Percentiles rank a stretch among this genome's conserved stretches.
Evolutionary conservation across 1,140 invertebrate genomes (phyloP).

Genomic region (Drosophila chauvacae): DNA sequence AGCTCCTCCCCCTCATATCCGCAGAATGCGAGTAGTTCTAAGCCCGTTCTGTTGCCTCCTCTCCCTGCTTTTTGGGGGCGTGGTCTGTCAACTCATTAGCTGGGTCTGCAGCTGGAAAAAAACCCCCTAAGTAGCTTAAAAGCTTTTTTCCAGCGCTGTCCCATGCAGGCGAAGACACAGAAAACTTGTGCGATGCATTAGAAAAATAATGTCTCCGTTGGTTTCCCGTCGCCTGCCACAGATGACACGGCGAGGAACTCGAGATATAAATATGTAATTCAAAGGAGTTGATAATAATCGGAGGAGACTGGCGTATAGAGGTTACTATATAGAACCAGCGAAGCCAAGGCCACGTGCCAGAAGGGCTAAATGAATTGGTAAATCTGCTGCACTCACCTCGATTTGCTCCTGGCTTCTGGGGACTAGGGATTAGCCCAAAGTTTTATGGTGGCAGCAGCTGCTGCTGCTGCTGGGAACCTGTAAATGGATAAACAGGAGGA

Average conservation of each 20-base stretch:
- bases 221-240: background rate
- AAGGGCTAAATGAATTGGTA: slow-evolving; percentile 10
- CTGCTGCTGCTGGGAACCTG: slow-evolving; percentile 17
- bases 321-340: background rate
- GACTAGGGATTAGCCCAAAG: slow-evolving; percentile 29
- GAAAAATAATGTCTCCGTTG: slow-evolving; percentile 21
- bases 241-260: background rate
- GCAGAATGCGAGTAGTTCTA: background rate
- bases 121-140: slow-evolving; percentile 38
- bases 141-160: slow-evolving; percentile 28
- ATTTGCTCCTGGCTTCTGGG: background rate
- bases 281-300: background rate
- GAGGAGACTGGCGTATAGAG: no score
- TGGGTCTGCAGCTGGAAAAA: slow-evolving; percentile 2
- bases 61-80: slow-evolving; percentile 5
- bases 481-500: slow-evolving; percentile 27
- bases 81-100: slow-evolving; percentile 47
- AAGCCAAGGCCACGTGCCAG: background rate
- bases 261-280: background rate
- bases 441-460: slow-evolving; percentile 19
- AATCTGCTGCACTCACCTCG: slow-evolving; percentile 17
- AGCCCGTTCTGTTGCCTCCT: slow-evolving; percentile 9
- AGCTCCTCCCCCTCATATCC: background rate
- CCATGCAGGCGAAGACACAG: slow-evolving; percentile 6
- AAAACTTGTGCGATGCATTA: slow-evolving; percentile 24